Base-by-base conservation (phyloP, 2,113 vertebrate genomes). In the Perognathus longimembris region DNA sequence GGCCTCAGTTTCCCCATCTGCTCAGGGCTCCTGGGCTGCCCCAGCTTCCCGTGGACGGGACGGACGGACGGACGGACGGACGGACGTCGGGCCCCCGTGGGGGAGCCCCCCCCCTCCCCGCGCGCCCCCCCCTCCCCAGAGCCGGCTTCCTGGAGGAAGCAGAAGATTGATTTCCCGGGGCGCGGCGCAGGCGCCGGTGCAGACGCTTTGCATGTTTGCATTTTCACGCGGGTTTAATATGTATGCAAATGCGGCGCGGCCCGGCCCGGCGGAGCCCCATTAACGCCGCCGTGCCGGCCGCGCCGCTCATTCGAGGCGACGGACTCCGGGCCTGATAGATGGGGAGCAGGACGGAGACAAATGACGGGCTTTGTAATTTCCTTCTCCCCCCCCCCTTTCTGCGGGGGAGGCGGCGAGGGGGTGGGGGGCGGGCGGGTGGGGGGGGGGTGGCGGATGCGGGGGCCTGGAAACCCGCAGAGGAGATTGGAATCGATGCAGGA, bases 181-280 rank as follows among this genome's bases (percentile, higher is more conserved):
- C 97, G 97, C 97, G 97, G 97, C 89, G 96, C 97, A 97, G 97
- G 97, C 98, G 98, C 98, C 97, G 97, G 97, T 98, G 98, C 98
- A 97, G 98, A 98, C 97, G 98, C 97, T 98, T 98, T 98, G 98
- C 98, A 98, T 97, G 98, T 98, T 98, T 98, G 98, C 98, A 97
- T 98, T 98, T 98, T 98, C 98, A 97, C 96, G 96, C 14, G 2
- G 50, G 50, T 98, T 98, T 98, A 98, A 98, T 98, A 98, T 98
- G 98, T 98, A 98, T 98, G 98, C 98, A 98, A 98, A 98, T 98
- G 97, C 96, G 97, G 97, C 97, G 93, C 97, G 98, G 98, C 97
- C 98, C 97, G n/a, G n/a, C n/a, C n/a, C 97, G 97, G 97, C 97
- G 93, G 97, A 98, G 98, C 98, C 97, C 98, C 97, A 97, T 98